Base-by-base conservation (phyloP, 2,797 vertebrate species). In the Mormyrus proboscirostris region DNA sequence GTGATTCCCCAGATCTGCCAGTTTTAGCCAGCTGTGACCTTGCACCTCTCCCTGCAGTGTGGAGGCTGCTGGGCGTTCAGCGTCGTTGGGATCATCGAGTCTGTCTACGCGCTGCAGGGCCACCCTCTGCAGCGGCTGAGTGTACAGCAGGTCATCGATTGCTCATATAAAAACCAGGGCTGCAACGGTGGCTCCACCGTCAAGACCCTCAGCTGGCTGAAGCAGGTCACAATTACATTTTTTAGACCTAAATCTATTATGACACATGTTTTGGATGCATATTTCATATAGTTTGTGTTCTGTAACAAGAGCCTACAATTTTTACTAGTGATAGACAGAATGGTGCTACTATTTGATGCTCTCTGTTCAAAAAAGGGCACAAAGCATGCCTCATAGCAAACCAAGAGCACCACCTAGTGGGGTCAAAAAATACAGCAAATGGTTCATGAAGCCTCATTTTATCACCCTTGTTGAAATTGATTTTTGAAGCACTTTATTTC, bases 31-130 rank as follows among this genome's bases (percentile, higher is more conserved):
- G 33, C 65, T 14, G 6, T 79, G 38, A 19, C 41, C 19, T 79
- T 79, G 73, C 47, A 19, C 73, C n/a, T 92, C 89, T 91, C 69
- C 7, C 1, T 57, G 88, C 90, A 99, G 98, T 99, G 98, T 92
- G 98, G 98, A 86, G 98, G 96, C 49, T 99, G 98, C 91, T 99
- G 97, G 97, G 98, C 98, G 9, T 99, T 99, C 92, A 98, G 97
- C 0, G 93, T 97, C 59, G 97, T 99, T 0, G 96, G 96, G 14
- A 95, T 96, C 0, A 90, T 97, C 76, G 97, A 98, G 91, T 96
- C 97, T 0, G 96, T 93, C 5, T 93, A 92, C 83, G 97, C 97
- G 8, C 97, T 96, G 41, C 93, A 93, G 89, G 93, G 95, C 90
- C 92, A 94, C 0, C 92, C 88, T 6, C 91, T 98, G 91, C 93